Evolutionary conservation across 1,140 invertebrate species (phyloP).

Genomic region (Metopolophium dirhodum): DNA sequence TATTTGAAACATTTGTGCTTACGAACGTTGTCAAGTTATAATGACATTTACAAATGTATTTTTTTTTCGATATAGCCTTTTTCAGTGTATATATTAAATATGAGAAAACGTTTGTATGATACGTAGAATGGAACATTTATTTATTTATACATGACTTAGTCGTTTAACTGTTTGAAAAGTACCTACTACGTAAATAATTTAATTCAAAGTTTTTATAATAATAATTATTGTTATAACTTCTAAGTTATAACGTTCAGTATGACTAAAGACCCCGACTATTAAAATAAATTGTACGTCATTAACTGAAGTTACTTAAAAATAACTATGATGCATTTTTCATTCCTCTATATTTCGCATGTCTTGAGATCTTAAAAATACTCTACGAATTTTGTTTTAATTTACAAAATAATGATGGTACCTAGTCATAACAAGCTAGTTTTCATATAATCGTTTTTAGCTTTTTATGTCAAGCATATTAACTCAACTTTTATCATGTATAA

Average conservation of each 20-base stretch:
- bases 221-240: not conserved
- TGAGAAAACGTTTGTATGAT: not conserved
- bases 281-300: conserved; percentile 11
- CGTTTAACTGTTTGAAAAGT: conserved; percentile 15
- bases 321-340: not conserved
- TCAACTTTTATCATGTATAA: not conserved
- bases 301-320: conserved; percentile 1
- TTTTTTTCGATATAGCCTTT: not conserved
- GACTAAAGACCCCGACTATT: not conserved
- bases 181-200: not conserved
- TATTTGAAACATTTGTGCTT: not conserved
- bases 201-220: conserved; percentile 6
- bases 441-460: not conserved
- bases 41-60: not conserved
- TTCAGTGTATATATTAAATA: not conserved
- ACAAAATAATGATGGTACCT: not conserved
- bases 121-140: not conserved
- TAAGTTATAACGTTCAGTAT: not conserved
- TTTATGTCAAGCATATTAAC: not conserved
- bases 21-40: not conserved
- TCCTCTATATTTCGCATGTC: not conserved
- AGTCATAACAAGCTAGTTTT: not conserved
- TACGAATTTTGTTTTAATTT: not conserved
- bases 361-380: not conserved
- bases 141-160: not conserved